Conservation (phyloP, 1,140 invertebrate species). For the Eurosta solidaginis region DNA sequence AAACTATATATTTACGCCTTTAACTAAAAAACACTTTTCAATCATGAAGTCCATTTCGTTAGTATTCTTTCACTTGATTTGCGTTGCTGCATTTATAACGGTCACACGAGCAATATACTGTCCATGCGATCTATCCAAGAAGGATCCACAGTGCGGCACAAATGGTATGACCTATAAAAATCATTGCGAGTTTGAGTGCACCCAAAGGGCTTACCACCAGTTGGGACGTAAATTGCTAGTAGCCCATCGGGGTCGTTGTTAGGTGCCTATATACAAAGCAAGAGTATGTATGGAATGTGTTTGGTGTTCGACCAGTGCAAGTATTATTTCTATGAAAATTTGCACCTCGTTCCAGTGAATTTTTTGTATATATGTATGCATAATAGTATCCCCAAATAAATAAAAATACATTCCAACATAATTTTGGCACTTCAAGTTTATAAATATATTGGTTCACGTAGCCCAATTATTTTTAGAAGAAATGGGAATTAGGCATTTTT, state of each 20-base stretch:
- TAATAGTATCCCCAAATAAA: too few species aligned
- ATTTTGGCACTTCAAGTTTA: too few species aligned
- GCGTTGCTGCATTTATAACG: conserved; percentile 35
- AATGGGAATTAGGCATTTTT: too few species aligned
- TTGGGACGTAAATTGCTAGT: conserved; percentile 42
- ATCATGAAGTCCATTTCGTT: conserved; percentile 49
- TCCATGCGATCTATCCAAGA: conserved; percentile 46
- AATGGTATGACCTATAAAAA: conserved; percentile 53
- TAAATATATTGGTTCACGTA: too few species aligned
- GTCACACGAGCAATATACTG: conserved; percentile 43
- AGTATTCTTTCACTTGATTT: conserved; percentile 36
- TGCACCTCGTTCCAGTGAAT: too few species aligned
- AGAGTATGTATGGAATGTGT: too few species aligned
- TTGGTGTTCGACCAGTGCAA: too few species aligned
- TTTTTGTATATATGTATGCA: too few species aligned
- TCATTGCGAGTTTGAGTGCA: conserved; percentile 54
- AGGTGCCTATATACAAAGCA: too few species aligned
- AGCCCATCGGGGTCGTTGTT: conserved; percentile 40
- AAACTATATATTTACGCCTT: not conserved
- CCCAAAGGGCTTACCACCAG: conserved; percentile 45
- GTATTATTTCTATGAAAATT: too few species aligned
- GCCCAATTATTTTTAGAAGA: too few species aligned
- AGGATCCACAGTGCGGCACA: conserved; percentile 46
- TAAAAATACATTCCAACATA: too few species aligned
- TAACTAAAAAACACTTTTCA: not conserved